These are phyloP conservation scores for Dendrocincla fuliginosa DNA, from an alignment of 2,797 vertebrate genomes.

Conservation along the genomic window DNA sequence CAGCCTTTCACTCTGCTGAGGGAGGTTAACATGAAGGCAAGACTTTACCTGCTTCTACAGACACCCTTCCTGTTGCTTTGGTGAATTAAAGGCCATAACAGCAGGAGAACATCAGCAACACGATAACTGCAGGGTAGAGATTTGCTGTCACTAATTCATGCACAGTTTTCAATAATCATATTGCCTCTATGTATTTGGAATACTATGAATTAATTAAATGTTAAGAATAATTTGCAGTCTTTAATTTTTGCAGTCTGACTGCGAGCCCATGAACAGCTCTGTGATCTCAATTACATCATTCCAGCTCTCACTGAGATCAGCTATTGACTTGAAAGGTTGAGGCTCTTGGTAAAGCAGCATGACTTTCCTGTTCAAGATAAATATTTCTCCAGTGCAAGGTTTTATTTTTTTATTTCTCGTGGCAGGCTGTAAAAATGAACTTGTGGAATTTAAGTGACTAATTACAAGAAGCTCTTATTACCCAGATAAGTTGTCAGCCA, in stretches of 20 bases:
- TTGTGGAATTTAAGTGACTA: neutral
- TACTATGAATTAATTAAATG: slow-evolving; percentile 39
- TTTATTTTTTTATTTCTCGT: slow-evolving; percentile 34
- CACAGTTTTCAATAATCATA: neutral
- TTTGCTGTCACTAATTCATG: neutral
- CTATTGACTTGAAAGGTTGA: slow-evolving; percentile 39
- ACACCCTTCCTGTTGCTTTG: neutral
- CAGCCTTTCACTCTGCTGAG: neutral
- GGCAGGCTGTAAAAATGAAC: slow-evolving; percentile 13
- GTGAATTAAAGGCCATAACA: neutral
- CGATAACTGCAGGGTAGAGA: neutral
- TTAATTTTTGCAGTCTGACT: slow-evolving; percentile 46
- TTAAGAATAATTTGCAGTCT: slow-evolving; percentile 9
- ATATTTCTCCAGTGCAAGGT: slow-evolving; percentile 38
- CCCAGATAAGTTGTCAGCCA: neutral
- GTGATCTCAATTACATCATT: slow-evolving; percentile 52
- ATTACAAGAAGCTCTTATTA: slow-evolving; percentile 5
- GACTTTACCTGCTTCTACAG: neutral
- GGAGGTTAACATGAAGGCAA: neutral
- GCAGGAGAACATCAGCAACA: slow-evolving; percentile 4
- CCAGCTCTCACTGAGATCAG: slow-evolving; percentile 17
- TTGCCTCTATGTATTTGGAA: neutral
- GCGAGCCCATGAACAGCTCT: neutral
- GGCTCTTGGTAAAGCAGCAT: slow-evolving; percentile 44
- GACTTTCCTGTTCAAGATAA: slow-evolving; percentile 52